These are phyloP conservation scores for Littorina saxatilis DNA, from an alignment of 1,140 invertebrate species.

Conservation along the genomic window DNA sequence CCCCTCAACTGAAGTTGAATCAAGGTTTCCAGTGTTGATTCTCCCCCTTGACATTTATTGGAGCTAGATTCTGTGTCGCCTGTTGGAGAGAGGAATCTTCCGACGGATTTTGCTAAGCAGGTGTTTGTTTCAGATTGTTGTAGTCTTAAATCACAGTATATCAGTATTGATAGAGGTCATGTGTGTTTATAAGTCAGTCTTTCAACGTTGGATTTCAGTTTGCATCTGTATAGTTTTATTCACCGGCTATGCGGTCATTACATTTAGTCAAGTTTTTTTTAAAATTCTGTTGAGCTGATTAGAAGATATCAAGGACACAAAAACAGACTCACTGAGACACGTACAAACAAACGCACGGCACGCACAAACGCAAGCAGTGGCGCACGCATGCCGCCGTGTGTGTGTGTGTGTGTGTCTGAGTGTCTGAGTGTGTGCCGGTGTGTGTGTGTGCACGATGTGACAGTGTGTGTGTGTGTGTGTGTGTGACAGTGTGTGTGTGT, in stretches of 20 bases:
- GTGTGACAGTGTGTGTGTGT: background rate
- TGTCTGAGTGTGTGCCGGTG: background rate
- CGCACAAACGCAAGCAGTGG: background rate
- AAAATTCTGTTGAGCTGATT: background rate
- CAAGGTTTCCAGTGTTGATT: too few relatives aligned
- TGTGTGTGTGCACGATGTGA: background rate
- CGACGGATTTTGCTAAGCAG: too few relatives aligned
- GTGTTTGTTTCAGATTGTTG: too few relatives aligned
- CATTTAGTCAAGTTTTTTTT: background rate
- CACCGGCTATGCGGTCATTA: background rate
- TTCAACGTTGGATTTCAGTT: background rate
- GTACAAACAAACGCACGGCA: too few relatives aligned
- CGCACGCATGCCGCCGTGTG: background rate
- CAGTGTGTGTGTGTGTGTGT: background rate
- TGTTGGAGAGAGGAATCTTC: too few relatives aligned
- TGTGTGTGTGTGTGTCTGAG: constrained; percentile 12
- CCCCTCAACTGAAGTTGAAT: too few relatives aligned
- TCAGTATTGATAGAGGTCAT: too few relatives aligned
- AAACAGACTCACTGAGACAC: background rate
- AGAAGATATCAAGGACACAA: background rate
- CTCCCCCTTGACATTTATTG: too few relatives aligned
- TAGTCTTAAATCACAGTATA: too few relatives aligned
- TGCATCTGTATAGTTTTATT: background rate
- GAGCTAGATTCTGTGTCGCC: too few relatives aligned
- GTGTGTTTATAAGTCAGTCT: too few relatives aligned